A percentile compares a stretch with the other conserved stretches of the same genome.
Evolutionary conservation across 2,888 invertebrate species (phyloP).

Genomic region (Nephrotoma flavescens): DNA sequence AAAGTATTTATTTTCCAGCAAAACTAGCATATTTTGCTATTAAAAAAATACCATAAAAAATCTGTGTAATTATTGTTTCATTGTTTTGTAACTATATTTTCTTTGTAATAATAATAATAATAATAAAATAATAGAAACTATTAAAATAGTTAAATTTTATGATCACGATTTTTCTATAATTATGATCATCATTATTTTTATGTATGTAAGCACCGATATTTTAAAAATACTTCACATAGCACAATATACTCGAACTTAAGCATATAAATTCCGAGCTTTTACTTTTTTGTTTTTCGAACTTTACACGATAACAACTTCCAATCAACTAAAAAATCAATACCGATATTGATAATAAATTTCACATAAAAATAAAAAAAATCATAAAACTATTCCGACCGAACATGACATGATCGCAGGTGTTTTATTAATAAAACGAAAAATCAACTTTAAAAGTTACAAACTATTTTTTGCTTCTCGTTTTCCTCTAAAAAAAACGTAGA

Average conservation of each 20-base stretch:
- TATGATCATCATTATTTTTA: not conserved
- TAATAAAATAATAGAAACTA: not conserved
- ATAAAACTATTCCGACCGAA: not conserved
- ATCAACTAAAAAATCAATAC: not conserved
- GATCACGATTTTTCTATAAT: not conserved
- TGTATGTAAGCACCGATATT: not conserved
- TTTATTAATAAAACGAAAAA: not conserved
- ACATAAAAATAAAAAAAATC: not conserved
- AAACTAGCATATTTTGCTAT: not conserved
- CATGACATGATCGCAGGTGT: not conserved
- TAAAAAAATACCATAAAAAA: not conserved
- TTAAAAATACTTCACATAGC: not conserved
- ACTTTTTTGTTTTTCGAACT: not conserved
- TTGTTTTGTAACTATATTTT: not conserved
- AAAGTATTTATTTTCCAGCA: not conserved
- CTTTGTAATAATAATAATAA: not conserved
- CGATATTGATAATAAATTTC: not conserved
- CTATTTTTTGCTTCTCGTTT: not conserved
- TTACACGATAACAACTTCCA: not conserved
- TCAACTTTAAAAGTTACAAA: not conserved
- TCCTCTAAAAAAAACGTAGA: not conserved
- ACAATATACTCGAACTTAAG: not conserved
- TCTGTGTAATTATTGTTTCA: not conserved
- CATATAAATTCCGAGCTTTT: not conserved
- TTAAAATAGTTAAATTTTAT: not conserved